Base-by-base conservation (phyloP, 2,113 vertebrate genomes). In the Setophaga kirtlandii region DNA sequence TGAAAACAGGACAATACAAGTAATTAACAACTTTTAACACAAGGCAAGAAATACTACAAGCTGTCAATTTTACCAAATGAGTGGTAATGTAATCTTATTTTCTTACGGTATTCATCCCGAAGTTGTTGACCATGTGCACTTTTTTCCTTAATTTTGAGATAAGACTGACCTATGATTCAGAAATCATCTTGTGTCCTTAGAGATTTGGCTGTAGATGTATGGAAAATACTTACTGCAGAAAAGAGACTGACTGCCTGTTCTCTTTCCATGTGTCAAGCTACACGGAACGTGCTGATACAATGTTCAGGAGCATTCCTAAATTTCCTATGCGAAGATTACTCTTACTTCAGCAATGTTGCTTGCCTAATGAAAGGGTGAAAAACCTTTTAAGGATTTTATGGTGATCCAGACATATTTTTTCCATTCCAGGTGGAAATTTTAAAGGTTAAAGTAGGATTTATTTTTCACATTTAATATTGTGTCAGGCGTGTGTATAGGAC, bases 381-480 rank as follows among this genome's bases (percentile, higher is more conserved):
- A 96, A 28, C 4, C 49, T 49, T 25, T 49, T 49, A 49, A 49
- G 3, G 24, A 94, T 96, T 96, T 76, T 30, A 21, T 83, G 50
- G 74, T 59, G 44, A 59, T 87, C 83, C 80, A 73, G 60, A 25
- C 5, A 4, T 65, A 49, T 19, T 70, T 97, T 96, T 92, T 75
- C 75, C 49, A 62, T 90, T 94, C 90, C 67, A 75, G 46, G 5
- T 46, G 28, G 79, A 93, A 97, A 88, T 84, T 42, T 95, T 58
- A 73, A 84, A 78, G 59, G 59, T 94, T 95, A 84, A 83, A 85
- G 63, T 37, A 86, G 49, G 24, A 46, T 73, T 90, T 96, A 37
- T 94, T 96, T 90, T 95, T 94, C 94, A 65, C 30, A 44, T 89
- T 79, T 96, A 94, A 56, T 91, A 30, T 20, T 10, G 4, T 75